A percentile compares a stretch with the other conserved stretches of the same genome.
Evolutionary conservation across 2,888 invertebrate species (phyloP).

Genomic region (Drosophila macrospina): DNA sequence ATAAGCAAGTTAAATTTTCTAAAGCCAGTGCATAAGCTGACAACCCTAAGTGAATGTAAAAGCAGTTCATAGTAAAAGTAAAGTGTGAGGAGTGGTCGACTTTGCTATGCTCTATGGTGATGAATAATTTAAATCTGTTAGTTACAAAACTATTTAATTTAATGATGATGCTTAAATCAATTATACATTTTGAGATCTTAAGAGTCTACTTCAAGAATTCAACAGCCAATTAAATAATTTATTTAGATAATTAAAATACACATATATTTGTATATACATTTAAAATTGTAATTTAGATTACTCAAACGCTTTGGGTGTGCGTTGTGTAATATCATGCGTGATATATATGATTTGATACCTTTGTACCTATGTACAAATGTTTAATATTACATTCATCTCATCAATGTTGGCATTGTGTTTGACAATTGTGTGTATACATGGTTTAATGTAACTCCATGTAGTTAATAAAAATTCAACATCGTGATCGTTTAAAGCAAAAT

Average conservation of each 20-base stretch:
- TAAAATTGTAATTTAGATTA: constrained; percentile 2
- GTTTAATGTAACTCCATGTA: neutral
- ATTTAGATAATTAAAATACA: neutral
- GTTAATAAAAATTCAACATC: neutral
- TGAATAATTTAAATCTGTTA: neutral
- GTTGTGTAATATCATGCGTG: constrained; percentile 14
- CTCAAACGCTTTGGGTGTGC: neutral
- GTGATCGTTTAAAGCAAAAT: neutral
- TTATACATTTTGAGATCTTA: too few species aligned
- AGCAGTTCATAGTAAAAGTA: constrained; percentile 17
- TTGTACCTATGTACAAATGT: neutral
- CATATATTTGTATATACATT: neutral
- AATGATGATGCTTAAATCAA: too few species aligned
- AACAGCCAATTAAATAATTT: neutral
- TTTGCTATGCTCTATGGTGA: constrained; percentile 21
- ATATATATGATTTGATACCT: constrained; percentile 9
- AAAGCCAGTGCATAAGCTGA: constrained; percentile 13
- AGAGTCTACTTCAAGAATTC: too few species aligned
- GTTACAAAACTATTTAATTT: too few species aligned
- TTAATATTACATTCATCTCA: neutral
- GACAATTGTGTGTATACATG: neutral
- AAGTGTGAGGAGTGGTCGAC: constrained; percentile 24
- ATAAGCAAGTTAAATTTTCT: too few species aligned
- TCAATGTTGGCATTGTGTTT: constrained; percentile 5
- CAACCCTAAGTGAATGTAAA: constrained; percentile 26